Evolutionary conservation across 2,888 invertebrate genomes (phyloP), one percentile per base, ranked within the genome.

Genomic region (Parasteatoda lunata): DNA sequence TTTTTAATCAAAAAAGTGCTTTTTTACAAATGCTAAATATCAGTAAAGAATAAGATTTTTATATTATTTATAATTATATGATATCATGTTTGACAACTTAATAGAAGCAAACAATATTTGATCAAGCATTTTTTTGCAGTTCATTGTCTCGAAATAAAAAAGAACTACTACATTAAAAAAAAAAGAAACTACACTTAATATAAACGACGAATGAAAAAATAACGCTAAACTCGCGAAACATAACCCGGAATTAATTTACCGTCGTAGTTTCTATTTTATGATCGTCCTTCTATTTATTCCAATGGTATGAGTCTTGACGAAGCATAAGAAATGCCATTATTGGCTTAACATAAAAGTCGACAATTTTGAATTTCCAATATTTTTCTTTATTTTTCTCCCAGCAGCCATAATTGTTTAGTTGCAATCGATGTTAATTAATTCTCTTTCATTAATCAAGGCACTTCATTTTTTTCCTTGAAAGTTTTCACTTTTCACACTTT

Each of bases 371-470:
- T 48, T 49, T 7, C 49, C 11, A 13, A 30, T 30, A n/a, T 52
- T 47, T 64, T 65, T 49, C 64, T 79, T 71, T 13, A 15, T 71
- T 15, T 68, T 49, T 51, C 66, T 49, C 51, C 66, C 49, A n/a
- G 8, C 77, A 8, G 9, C n/a, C 59, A 13, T 48, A 52, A 59
- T 6, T 71, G 48, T 76, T 80, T 65, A 65, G 49, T 66, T 65
- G 52, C 80, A 80, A 80, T 80, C 80, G 66, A 80, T 80, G 72
- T 80, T 80, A 73, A 80, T 80, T 80, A 80, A 80, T 80, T 80
- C 80, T 13, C 71, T n/a, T 80, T 73, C 80, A 80, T 80, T 72
- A 72, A 80, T 80, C 72, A 80, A 77, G 30, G 30, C 13, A n/a
- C 30, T 77, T 59, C 59, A 59, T 59, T 59, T 59, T n/a, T n/a